Percentiles rank a stretch among this genome's conserved stretches.
Conservation (phyloP, 2,888 invertebrate species). For the Mythimna albipuncta region DNA sequence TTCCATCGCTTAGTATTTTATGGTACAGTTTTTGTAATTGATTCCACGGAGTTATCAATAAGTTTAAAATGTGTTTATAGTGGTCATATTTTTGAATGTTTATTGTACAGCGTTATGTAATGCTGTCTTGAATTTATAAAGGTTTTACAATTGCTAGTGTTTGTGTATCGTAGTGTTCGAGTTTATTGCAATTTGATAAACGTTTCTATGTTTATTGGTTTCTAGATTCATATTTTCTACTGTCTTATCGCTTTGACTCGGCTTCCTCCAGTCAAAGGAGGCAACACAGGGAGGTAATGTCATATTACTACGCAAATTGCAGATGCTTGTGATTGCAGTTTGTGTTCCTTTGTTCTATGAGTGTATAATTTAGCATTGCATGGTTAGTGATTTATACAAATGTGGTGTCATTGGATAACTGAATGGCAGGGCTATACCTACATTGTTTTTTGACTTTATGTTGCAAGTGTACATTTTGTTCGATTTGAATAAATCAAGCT, state of each 20-base stretch:
- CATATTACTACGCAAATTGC: constrained; percentile 18
- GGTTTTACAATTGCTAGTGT: constrained; percentile 40
- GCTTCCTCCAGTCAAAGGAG: constrained; percentile 18
- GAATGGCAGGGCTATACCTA: background rate
- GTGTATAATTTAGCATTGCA: constrained; percentile 15
- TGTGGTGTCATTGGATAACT: background rate
- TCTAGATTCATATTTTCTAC: constrained; percentile 34
- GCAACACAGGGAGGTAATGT: constrained; percentile 15
- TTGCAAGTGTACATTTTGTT: too few relatives aligned
- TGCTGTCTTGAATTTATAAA: constrained; percentile 44
- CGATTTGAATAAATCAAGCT: background rate
- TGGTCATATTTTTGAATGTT: constrained; percentile 64
- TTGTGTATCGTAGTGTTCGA: constrained; percentile 45
- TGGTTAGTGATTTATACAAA: constrained; percentile 17
- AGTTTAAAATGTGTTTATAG: constrained; percentile 73
- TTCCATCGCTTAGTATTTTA: constrained; percentile 85
- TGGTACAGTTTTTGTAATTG: constrained; percentile 87
- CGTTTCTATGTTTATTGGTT: constrained; percentile 47
- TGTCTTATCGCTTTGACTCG: constrained; percentile 41
- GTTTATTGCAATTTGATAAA: constrained; percentile 58
- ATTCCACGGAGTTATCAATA: constrained; percentile 81
- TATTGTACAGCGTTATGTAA: constrained; percentile 54
- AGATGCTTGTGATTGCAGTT: constrained; percentile 12
- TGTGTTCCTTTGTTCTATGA: background rate
- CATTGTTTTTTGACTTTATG: too few relatives aligned